Evolutionary conservation across 2,797 vertebrate species (phyloP), one percentile per base, ranked within the genome.

Genomic region (Macroramphosus scolopax): DNA sequence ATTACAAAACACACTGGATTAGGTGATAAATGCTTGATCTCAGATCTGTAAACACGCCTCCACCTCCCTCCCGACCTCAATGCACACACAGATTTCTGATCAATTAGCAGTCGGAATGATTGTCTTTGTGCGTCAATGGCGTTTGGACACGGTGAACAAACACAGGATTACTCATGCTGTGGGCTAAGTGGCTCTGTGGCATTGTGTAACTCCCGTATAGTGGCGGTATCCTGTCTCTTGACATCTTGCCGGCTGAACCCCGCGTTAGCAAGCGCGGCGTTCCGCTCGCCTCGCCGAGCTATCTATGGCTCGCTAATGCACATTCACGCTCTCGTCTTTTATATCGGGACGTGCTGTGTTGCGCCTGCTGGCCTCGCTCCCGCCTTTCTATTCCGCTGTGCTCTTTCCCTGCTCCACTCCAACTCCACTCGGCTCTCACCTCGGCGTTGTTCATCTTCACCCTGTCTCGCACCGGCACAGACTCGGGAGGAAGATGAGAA

Each of bases 141-240:
- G 5, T 33, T 6, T 7, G 9, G 32, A 34, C 49, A 12, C 49
- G 29, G 44, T 14, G 64, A 26, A 78, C 71, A 75, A 80, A 78
- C 72, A 72, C 34, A 8, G 40, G 58, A 53, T 72, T 57, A 63
- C 50, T 82, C 71, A 64, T 16, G 30, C 58, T 3, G 33, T 2
- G 54, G 28, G 66, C 48, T 51, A 70, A 77, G 72, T 56, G 70
- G 75, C 49, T 46, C 4, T 5, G 59, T 68, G 64, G 66, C 57
- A 70, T 80, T 82, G 77, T 75, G 68, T 73, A 78, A 81, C 75
- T 72, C 16, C 45, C 61, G 64, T 42, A 47, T 47, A 63, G 60
- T 38, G n/a, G 60, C 63, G 57, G 35, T 43, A 48, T 64, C 68
- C 64, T 51, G 66, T 73, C 78, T 81, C 78, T 74, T 80, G 75